A percentile compares a stretch with the other conserved stretches of the same genome.
Conservation (phyloP, 2,888 invertebrate genomes). For the Nephrocerus scutellatus region DNA sequence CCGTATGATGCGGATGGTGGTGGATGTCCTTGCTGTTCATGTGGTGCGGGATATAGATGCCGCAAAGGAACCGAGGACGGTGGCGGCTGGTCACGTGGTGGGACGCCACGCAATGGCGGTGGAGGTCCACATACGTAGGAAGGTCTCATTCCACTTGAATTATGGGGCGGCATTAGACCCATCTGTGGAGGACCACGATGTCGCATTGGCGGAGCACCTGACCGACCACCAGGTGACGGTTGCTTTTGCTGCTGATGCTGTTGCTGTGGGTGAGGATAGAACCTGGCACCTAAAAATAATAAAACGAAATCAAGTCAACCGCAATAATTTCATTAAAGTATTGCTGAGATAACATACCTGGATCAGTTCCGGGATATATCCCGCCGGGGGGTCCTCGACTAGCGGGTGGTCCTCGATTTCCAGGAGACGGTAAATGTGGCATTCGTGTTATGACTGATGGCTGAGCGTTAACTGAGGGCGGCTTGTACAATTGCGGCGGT, state of each 20-base stretch:
- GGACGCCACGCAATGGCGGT: slow-evolving; percentile 39
- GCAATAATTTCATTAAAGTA: neutral
- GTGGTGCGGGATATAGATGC: slow-evolving; percentile 25
- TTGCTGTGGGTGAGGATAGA: slow-evolving; percentile 33
- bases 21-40: slow-evolving; percentile 30
- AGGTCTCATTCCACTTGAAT: slow-evolving; percentile 34
- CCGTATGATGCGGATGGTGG: slow-evolving; percentile 24
- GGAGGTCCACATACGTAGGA: slow-evolving; percentile 42
- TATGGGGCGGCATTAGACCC: slow-evolving; percentile 24
- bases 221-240: slow-evolving; percentile 12
- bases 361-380: slow-evolving; percentile 23
- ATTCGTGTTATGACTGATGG: slow-evolving; percentile 59
- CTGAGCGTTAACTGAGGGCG: slow-evolving; percentile 40
- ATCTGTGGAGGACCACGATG: slow-evolving; percentile 28
- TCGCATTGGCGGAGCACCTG: slow-evolving; percentile 20
- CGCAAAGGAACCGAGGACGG: slow-evolving; percentile 20
- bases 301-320: neutral
- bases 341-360: slow-evolving; percentile 24
- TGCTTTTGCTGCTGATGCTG: slow-evolving; percentile 17
- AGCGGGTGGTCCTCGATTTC: slow-evolving; percentile 22
- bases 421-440: slow-evolving; percentile 46
- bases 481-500: slow-evolving; percentile 51
- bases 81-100: too few relatives aligned
- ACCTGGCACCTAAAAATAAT: slow-evolving; percentile 28
- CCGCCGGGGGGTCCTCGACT: slow-evolving; percentile 15